Base-by-base conservation (phyloP, 2,888 invertebrate species). In the Mimas tiliae region DNA sequence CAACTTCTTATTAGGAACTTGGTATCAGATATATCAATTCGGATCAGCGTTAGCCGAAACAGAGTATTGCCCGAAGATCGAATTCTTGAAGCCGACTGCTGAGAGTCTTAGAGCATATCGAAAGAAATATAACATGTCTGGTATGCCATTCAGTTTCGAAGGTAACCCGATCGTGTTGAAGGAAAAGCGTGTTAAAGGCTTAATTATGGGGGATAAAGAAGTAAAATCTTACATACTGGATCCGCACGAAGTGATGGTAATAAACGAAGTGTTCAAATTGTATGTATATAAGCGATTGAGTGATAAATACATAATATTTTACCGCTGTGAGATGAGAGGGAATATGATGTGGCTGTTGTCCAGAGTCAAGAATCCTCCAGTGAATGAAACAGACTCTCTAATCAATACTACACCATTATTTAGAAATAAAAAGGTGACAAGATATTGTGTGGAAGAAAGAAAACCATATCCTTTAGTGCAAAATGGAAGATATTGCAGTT, bases 1-100 rank as follows among this genome's bases (percentile, higher is more conserved):
- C 51, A 53, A 71, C 3, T 68, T 50, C 1, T 19, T 74, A 8
- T 0, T 74, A 9, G 73, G 73, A 34, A 68, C 67, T 1, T 74
- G 70, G 74, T 68, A 68, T 38, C 62, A 62, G 38, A 58, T 74
- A 6, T 70, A 70, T n/a, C 1, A 69, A 1, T 72, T 74, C 19
- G 52, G 34, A 6, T 38, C 0, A 0, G 12, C 1, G 62, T 64
- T 63, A 51, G 51, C 47, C 2, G 63, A 64, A 27, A 58, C 65
- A 1, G 65, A 67, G 11, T 27, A 63, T 14, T 73, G 73, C 19
- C 67, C 53, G 0, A 65, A 65, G 0, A 52, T 72, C 11, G 67
- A 65, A 0, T 70, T 69, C 14, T 50, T 7, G 6, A 68, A 38
- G 27, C 68, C 74, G 7, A 68, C 70, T 1, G 47, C 63, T 6